A percentile compares a stretch with the other conserved stretches of the same genome.
These are phyloP conservation scores for Paramormyrops kingsleyae DNA, from an alignment of 2,113 vertebrate species.

Conservation along the genomic window DNA sequence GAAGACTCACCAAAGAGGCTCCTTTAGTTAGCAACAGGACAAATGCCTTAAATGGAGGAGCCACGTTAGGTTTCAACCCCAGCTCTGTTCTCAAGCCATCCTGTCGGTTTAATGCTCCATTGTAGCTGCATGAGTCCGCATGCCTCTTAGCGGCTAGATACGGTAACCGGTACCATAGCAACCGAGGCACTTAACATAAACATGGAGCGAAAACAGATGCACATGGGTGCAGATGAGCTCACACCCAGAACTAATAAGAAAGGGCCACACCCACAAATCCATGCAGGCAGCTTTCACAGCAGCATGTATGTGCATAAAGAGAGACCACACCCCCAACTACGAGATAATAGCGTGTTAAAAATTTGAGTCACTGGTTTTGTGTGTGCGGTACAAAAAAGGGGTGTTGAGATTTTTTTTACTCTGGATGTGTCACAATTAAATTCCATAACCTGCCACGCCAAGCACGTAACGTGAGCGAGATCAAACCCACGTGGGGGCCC, in stretches of 20 bases:
- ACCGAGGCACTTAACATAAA: background rate
- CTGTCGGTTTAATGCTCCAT: background rate
- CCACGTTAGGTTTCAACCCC: background rate
- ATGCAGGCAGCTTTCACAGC: background rate
- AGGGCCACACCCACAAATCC: background rate
- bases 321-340: background rate
- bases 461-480: background rate
- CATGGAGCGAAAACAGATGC: background rate
- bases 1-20: background rate
- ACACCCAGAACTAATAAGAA: background rate
- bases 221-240: background rate
- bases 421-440: background rate
- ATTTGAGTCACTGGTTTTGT: background rate
- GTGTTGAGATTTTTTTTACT: background rate
- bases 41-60: background rate
- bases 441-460: background rate
- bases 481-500: background rate
- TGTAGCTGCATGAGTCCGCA: background rate
- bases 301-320: background rate
- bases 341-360: background rate
- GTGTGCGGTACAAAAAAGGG: background rate
- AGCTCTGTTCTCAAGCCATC: background rate
- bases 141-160: background rate
- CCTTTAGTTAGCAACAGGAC: background rate
- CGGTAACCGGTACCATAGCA: background rate